phyloP scores from a whole-genome alignment of 2,113 vertebrate genomes.

The Gymnorhina tibicen region DNA sequence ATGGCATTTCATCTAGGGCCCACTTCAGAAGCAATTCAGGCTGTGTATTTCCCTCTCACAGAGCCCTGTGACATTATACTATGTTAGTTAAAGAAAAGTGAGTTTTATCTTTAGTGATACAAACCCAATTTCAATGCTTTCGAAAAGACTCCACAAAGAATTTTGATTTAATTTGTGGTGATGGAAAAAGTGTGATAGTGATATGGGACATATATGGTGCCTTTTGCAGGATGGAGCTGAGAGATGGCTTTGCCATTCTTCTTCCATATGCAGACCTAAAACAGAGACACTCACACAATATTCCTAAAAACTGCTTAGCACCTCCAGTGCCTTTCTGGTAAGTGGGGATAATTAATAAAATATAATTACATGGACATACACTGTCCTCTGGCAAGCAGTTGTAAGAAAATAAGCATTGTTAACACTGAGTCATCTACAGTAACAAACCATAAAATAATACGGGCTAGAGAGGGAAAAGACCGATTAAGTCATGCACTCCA shows the following conservation, averaged over 20 bases:
- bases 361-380: background rate
- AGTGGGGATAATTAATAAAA: background rate
- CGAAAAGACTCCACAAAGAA: background rate
- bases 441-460: conserved; percentile 4
- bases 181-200: background rate
- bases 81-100: background rate
- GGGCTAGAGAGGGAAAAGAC: background rate
- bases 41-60: background rate
- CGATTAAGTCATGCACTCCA: conserved; percentile 8
- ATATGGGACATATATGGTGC: background rate
- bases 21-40: background rate
- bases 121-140: background rate
- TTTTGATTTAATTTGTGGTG: background rate
- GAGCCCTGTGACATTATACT: background rate
- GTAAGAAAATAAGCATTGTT: background rate
- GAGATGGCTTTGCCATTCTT: background rate
- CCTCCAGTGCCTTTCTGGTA: background rate
- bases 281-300: background rate
- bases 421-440: conserved; percentile 7
- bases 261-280: background rate
- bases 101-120: background rate
- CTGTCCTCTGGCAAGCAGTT: background rate
- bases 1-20: background rate
- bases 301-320: background rate
- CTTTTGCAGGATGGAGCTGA: background rate